A percentile compares a stretch with the other conserved stretches of the same genome.
These are phyloP conservation scores for Turnix velox DNA, from an alignment of 2,113 vertebrate genomes.

Conservation along the genomic window DNA sequence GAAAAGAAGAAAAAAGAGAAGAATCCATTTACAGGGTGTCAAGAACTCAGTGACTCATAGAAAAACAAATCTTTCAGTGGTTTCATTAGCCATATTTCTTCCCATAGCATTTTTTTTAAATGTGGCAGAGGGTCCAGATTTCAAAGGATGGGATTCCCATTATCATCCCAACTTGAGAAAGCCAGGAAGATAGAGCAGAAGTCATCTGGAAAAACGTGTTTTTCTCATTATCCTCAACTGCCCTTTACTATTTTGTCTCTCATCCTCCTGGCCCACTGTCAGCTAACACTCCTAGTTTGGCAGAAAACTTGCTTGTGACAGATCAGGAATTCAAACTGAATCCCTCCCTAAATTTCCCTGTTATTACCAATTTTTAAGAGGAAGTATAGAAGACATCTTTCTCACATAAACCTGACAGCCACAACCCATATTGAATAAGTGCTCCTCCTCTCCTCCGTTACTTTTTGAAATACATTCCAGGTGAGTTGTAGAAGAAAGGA, in stretches of 20 bases:
- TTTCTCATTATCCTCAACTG: conserved; percentile 62
- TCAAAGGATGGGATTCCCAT: conserved; percentile 59
- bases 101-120: conserved; percentile 3
- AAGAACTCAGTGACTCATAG: conserved; percentile 17
- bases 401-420: neutral
- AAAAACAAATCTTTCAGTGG: neutral
- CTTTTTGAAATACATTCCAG: neutral
- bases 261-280: neutral
- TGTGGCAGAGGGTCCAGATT: conserved; percentile 23
- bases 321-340: neutral
- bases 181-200: neutral
- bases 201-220: conserved; percentile 4
- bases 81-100: conserved; percentile 33
- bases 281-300: conserved; percentile 7
- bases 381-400: neutral
- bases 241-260: conserved; percentile 36
- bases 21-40: neutral
- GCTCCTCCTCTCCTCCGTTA: neutral
- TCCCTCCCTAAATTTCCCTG: neutral
- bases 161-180: conserved; percentile 28
- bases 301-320: neutral
- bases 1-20: neutral
- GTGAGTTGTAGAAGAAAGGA: neutral
- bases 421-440: neutral
- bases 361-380: neutral